These are phyloP conservation scores for Dolichoris vasculosae DNA, from an alignment of 1,140 invertebrate genomes.

Conservation along the genomic window DNA sequence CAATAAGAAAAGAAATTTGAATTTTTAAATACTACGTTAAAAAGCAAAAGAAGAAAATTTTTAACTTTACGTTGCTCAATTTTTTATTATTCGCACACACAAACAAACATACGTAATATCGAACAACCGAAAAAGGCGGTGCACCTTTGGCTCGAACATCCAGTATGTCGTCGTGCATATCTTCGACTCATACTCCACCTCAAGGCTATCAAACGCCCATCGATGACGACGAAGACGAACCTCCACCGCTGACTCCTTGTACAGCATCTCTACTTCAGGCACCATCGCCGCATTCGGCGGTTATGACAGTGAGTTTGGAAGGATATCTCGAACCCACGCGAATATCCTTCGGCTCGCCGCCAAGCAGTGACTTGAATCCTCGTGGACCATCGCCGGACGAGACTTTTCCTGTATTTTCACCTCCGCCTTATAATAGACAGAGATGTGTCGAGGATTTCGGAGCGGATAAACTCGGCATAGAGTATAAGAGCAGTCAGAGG, in stretches of 20 bases:
- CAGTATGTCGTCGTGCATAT: constrained; percentile 78
- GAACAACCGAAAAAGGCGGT: constrained; percentile 59
- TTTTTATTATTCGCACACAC: too few species aligned
- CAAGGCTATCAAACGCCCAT: constrained; percentile 81
- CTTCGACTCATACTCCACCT: constrained; percentile 75
- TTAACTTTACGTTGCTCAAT: too few species aligned
- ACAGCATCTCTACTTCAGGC: constrained; percentile 76
- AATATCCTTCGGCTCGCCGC: constrained; percentile 85
- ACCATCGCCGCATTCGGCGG: constrained; percentile 88
- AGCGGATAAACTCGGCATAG: neutral
- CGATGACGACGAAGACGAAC: constrained; percentile 73
- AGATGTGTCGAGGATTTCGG: neutral
- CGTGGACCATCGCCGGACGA: constrained; percentile 83
- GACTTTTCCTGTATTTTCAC: constrained; percentile 88
- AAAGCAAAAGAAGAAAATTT: too few species aligned
- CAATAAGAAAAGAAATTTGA: too few species aligned
- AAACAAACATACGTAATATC: too few species aligned
- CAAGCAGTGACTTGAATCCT: constrained; percentile 81
- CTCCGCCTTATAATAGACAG: constrained; percentile 78
- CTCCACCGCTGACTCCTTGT: constrained; percentile 75
- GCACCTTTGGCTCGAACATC: constrained; percentile 77
- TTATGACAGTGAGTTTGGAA: constrained; percentile 88
- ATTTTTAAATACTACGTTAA: too few species aligned
- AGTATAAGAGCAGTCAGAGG: constrained; percentile 59
- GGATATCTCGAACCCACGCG: constrained; percentile 88